Conservation (phyloP, 2,797 vertebrate species). For the Saxicola maurus region DNA sequence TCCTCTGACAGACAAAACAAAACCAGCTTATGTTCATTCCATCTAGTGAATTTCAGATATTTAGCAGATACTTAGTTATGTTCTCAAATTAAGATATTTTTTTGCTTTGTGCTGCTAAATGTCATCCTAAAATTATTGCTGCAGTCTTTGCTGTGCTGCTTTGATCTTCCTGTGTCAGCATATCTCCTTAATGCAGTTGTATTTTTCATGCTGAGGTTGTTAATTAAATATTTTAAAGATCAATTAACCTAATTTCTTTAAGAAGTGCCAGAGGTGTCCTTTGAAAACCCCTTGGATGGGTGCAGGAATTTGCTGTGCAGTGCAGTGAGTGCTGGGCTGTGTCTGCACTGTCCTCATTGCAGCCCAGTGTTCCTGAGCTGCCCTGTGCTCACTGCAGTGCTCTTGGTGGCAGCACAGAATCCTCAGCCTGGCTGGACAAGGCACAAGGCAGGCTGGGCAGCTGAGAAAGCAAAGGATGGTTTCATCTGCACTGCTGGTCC, state of each 20-base stretch:
- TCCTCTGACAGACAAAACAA: not conserved
- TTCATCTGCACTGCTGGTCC: not conserved
- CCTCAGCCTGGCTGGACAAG: not conserved
- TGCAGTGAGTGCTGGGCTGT: not conserved
- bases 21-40: not conserved
- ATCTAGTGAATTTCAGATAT: not conserved
- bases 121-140: not conserved
- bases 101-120: not conserved
- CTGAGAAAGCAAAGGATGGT: not conserved
- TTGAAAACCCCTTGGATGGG: not conserved
- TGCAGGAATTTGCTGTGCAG: not conserved
- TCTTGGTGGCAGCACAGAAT: not conserved
- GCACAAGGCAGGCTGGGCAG: not conserved
- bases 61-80: not conserved
- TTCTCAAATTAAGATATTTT: not conserved
- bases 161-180: not conserved
- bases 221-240: not conserved
- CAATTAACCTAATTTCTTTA: not conserved
- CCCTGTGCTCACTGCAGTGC: not conserved
- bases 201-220: not conserved
- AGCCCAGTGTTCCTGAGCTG: accelerated
- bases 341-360: not conserved
- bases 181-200: not conserved
- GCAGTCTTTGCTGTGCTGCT: not conserved
- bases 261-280: not conserved